Evolutionary conservation across 2,113 vertebrate genomes (phyloP).

Genomic region (Pyxicephalus adspersus): DNA sequence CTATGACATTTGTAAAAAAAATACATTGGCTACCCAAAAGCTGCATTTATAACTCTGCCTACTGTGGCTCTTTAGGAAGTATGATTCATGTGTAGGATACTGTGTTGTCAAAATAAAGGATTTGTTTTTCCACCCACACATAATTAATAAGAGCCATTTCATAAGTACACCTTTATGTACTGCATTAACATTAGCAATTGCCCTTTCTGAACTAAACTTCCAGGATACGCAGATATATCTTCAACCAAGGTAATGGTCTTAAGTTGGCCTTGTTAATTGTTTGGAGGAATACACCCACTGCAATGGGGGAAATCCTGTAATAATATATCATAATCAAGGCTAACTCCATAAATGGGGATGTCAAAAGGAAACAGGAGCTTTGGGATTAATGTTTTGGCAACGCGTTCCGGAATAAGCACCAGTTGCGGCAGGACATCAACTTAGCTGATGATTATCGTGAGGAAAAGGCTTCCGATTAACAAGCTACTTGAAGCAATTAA

Average conservation of each 20-base stretch:
- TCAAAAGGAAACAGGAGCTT: constrained; percentile 39
- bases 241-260: neutral
- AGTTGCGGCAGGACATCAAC: constrained; percentile 20
- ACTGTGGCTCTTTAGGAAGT: no score
- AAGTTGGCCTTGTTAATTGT: neutral
- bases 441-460: constrained; percentile 39
- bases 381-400: constrained; percentile 48
- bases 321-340: constrained; percentile 53
- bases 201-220: neutral
- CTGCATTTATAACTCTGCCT: no score
- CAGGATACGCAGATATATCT: neutral
- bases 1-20: no score
- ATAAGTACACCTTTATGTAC: no score
- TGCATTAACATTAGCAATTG: no score
- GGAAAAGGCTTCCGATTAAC: constrained; percentile 49
- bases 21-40: no score
- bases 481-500: constrained; percentile 48
- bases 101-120: no score
- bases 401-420: constrained; percentile 29
- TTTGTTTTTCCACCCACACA: no score
- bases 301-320: constrained; percentile 45
- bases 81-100: no score
- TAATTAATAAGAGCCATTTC: no score
- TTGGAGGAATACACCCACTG: constrained; percentile 14
- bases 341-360: constrained; percentile 48